Base-by-base conservation (phyloP, 1,140 invertebrate genomes). In the Oedothorax gibbosus region DNA sequence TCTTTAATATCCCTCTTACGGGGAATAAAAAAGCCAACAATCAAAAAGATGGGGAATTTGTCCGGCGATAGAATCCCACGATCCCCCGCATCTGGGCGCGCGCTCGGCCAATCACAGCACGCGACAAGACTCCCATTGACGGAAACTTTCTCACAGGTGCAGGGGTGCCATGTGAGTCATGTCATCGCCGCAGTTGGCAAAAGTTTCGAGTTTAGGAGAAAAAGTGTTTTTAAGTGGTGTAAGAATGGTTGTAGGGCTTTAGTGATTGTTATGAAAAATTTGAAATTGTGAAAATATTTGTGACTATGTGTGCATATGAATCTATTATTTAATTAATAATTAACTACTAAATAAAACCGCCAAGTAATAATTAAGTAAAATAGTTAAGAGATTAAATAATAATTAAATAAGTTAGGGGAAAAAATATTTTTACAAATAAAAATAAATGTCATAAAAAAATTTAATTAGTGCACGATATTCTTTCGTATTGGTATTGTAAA, bases 91-190 rank as follows among this genome's bases (percentile, higher is more conserved):
- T 75, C 57, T 65, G 81, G 81, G 81, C 72, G 51, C 21, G 20
- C 56, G 71, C 60, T 49, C 50, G 68, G 71, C 81, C 81, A 84
- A 84, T 84, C 81, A 84, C 8, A 60, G 51, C 81, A 84, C 81
- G 81, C 81, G 81, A 75, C 81, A 54, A 5, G 35, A 57, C 54
- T 66, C 64, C 35, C 62, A 84, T 76, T 20, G 51, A 60, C 10
- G 51, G 53, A 75, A 80, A 57, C 66, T 82, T 84, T 84, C 81
- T 84, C 81, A 84, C 71, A 84, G 81, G 4, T 6, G 3, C 0
- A 12, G 62, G 62, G 11, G 54, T 54, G 18, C 71, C 9, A 7
- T 7, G 14, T 53, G 49, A 35, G 9, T 15, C 9, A 7, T 35
- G 21, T 75, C 56, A 84, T 75, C 72, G 53, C 51, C 10, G 0